A percentile compares a stretch with the other conserved stretches of the same genome.
These are phyloP conservation scores for Melanotaenia nigrans DNA, from an alignment of 2,797 vertebrate genomes.

Conservation along the genomic window DNA sequence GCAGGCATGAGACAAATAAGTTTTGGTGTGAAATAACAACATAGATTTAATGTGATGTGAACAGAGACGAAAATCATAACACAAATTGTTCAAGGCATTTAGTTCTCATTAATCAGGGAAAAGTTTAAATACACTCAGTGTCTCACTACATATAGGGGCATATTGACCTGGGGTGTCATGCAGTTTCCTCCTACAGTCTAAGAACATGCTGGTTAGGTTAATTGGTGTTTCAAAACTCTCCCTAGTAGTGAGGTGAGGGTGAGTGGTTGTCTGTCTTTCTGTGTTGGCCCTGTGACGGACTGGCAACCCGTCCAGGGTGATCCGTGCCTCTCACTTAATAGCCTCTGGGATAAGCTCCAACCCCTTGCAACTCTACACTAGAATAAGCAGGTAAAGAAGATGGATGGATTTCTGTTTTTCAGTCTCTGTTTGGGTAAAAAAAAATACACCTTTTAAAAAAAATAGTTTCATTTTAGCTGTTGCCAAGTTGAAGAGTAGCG, in stretches of 20 bases:
- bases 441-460: not conserved
- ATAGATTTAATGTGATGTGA: not conserved
- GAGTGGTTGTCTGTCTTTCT: too few species aligned
- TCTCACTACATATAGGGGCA: not conserved
- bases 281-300: too few species aligned
- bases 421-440: not conserved
- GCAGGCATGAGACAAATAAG: not conserved
- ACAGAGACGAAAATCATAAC: not conserved
- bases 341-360: too few species aligned
- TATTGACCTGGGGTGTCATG: not conserved
- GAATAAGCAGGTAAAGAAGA: too few species aligned
- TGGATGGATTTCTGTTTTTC: not conserved
- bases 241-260: too few species aligned
- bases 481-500: not conserved
- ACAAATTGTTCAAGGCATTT: not conserved
- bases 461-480: not conserved
- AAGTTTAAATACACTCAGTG: too few species aligned
- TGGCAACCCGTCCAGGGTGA: too few species aligned
- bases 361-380: too few species aligned
- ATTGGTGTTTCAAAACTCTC: too few species aligned
- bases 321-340: too few species aligned
- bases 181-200: too few species aligned
- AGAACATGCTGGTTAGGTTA: too few species aligned
- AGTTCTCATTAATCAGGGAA: not conserved
- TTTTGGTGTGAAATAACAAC: not conserved